phyloP scores from a whole-genome alignment of 2,888 invertebrate genomes.

The Ecdyonurus torrentis region DNA sequence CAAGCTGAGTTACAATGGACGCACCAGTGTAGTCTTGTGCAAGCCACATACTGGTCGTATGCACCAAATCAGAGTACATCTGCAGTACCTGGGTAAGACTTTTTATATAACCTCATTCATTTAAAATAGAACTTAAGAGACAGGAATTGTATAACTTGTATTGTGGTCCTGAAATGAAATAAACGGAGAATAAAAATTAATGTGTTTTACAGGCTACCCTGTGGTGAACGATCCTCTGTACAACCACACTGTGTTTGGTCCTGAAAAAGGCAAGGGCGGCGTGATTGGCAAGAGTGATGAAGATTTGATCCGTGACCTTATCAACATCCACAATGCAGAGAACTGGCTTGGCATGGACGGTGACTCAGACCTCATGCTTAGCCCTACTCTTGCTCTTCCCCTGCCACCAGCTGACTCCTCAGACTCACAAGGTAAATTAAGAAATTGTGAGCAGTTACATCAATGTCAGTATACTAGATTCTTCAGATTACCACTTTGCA shows the following conservation, averaged over 20 bases:
- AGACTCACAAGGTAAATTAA: background rate
- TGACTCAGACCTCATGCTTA: conserved; percentile 48
- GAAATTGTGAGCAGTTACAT: too few relatives aligned
- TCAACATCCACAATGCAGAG: conserved; percentile 84
- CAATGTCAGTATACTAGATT: too few relatives aligned
- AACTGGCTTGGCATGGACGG: conserved; percentile 87
- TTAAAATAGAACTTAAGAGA: too few relatives aligned
- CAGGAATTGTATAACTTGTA: too few relatives aligned
- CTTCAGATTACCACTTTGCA: too few relatives aligned
- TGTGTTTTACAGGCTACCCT: conserved; percentile 85
- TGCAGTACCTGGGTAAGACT: conserved; percentile 79
- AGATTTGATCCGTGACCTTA: conserved; percentile 70
- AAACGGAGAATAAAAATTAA: too few relatives aligned
- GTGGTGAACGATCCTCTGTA: conserved; percentile 96
- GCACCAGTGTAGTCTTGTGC: conserved; percentile 85
- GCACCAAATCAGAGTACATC: conserved; percentile 97
- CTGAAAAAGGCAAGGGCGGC: conserved; percentile 75
- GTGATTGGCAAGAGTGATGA: conserved; percentile 81
- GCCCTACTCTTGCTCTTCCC: background rate
- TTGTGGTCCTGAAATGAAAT: too few relatives aligned
- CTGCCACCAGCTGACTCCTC: background rate
- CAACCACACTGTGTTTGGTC: conserved; percentile 92
- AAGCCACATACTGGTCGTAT: conserved; percentile 92
- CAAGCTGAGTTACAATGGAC: conserved; percentile 71
- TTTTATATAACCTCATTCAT: background rate